Percentiles rank a stretch among this genome's conserved stretches.
phyloP scores from a whole-genome alignment of 2,888 invertebrate species.

The Tiphia femorata region DNA sequence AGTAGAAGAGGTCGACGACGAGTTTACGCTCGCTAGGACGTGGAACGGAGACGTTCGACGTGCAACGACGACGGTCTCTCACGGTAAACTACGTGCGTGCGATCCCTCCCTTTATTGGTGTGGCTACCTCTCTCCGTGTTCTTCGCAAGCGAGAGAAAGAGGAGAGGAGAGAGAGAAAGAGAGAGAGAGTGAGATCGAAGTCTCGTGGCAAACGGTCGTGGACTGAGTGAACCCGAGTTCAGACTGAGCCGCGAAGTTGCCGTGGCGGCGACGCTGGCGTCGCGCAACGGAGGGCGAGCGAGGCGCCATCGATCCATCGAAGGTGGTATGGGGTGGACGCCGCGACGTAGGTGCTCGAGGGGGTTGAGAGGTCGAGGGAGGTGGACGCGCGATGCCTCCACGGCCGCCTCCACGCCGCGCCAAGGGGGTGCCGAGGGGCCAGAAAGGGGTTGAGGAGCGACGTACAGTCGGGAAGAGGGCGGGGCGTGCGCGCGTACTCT shows the following conservation, averaged over 20 bases:
- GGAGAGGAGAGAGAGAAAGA: slow-evolving; percentile 11
- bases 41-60: slow-evolving; percentile 29
- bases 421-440: background rate
- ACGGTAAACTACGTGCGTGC: slow-evolving; percentile 41
- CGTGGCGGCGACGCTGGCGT: slow-evolving; percentile 58
- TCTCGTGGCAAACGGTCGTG: slow-evolving; percentile 66
- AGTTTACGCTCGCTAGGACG: slow-evolving; percentile 24
- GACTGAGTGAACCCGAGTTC: slow-evolving; percentile 68
- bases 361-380: slow-evolving; percentile 9
- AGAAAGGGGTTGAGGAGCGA: background rate
- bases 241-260: slow-evolving; percentile 62
- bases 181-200: slow-evolving; percentile 52
- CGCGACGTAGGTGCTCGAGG: slow-evolving; percentile 9
- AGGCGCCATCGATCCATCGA: slow-evolving; percentile 40
- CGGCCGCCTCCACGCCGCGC: slow-evolving; percentile 21
- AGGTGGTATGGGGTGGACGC: slow-evolving; percentile 41
- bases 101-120: background rate
- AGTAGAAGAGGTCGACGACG: slow-evolving; percentile 17
- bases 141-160: slow-evolving; percentile 14
- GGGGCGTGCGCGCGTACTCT: slow-evolving; percentile 44
- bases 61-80: slow-evolving; percentile 37
- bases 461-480: slow-evolving; percentile 45
- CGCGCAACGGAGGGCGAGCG: slow-evolving; percentile 49
- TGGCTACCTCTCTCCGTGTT: slow-evolving; percentile 14
- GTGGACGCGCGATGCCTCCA: slow-evolving; percentile 1